Evolutionary conservation across 2,797 vertebrate genomes (phyloP).

Genomic region (Poecilia picta): DNA sequence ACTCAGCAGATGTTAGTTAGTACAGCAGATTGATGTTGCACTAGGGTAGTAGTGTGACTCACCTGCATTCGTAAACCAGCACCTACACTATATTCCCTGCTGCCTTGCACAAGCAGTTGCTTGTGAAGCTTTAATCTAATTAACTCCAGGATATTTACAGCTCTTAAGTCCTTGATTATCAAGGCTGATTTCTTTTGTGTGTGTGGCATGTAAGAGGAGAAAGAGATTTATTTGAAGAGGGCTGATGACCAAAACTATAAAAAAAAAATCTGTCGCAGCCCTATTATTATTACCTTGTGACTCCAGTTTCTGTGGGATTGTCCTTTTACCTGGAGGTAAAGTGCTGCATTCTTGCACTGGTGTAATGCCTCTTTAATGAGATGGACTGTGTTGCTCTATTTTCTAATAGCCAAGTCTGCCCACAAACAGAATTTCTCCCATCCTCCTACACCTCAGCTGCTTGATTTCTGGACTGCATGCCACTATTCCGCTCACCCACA

Average conservation of each 20-base stretch:
- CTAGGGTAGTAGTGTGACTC: neutral
- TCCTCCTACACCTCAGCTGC: constrained; percentile 76
- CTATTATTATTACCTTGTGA: constrained; percentile 7
- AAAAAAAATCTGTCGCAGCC: neutral
- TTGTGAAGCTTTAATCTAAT: constrained; percentile 76
- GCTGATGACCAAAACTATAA: constrained; percentile 1
- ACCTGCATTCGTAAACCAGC: constrained; percentile 29
- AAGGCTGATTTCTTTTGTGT: constrained; percentile 59
- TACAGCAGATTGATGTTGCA: neutral
- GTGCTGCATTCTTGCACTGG: constrained; percentile 30
- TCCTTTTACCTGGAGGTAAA: constrained; percentile 24
- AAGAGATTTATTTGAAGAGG: constrained; percentile 3
- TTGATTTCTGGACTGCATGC: constrained; percentile 53
- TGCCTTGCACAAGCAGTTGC: constrained; percentile 34
- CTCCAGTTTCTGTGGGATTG: constrained; percentile 21
- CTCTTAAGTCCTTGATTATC: constrained; percentile 65
- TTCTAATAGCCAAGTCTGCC: constrained; percentile 63
- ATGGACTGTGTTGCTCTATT: constrained; percentile 48
- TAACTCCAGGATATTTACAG: constrained; percentile 76
- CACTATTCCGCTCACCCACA: constrained; percentile 52
- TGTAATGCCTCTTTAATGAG: constrained; percentile 36
- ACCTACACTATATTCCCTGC: constrained; percentile 22
- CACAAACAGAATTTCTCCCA: constrained; percentile 65
- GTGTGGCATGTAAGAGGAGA: constrained; percentile 34
- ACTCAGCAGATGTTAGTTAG: neutral